Conservation (phyloP, 1,140 invertebrate species). For the Lethrus apterus region DNA sequence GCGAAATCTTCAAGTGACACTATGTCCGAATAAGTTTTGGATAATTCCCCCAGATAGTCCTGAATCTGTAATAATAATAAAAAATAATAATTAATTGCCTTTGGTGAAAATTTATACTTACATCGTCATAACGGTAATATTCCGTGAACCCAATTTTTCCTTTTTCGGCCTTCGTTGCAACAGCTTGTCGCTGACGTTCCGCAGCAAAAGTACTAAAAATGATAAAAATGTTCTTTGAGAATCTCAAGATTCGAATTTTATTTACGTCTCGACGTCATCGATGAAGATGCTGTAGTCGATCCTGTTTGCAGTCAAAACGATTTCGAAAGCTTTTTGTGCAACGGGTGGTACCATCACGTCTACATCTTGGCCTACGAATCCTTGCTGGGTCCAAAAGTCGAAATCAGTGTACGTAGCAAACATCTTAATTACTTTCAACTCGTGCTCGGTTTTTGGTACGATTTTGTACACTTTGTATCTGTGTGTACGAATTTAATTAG, state of each 20-base stretch:
- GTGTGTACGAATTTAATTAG: neutral
- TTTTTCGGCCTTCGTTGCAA: neutral
- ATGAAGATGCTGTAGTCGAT: constrained; percentile 21
- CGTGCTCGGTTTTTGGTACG: constrained; percentile 4
- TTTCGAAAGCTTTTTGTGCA: constrained; percentile 17
- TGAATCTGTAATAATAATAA: constrained; percentile 1
- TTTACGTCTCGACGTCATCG: constrained; percentile 23
- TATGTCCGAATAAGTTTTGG: constrained; percentile 1
- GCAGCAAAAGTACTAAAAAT: constrained; percentile 1
- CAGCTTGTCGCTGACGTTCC: constrained; percentile 2
- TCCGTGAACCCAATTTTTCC: constrained; percentile 13
- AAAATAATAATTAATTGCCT: neutral
- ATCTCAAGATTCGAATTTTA: neutral
- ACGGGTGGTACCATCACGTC: constrained; percentile 22
- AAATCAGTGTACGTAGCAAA: constrained; percentile 9
- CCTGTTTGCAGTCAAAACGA: constrained; percentile 8
- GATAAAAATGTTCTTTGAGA: neutral
- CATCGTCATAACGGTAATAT: constrained; percentile 8
- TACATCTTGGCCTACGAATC: constrained; percentile 8
- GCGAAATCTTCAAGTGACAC: constrained; percentile 1
- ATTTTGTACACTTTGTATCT: constrained; percentile 22
- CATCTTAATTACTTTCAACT: constrained; percentile 13
- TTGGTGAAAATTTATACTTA: constrained; percentile 1
- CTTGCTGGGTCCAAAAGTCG: constrained; percentile 20
- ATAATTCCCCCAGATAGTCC: constrained; percentile 6